Percentiles rank a stretch among this genome's conserved stretches.
phyloP scores from a whole-genome alignment of 2,797 vertebrate species.

The Triplophysa bombifrons region DNA sequence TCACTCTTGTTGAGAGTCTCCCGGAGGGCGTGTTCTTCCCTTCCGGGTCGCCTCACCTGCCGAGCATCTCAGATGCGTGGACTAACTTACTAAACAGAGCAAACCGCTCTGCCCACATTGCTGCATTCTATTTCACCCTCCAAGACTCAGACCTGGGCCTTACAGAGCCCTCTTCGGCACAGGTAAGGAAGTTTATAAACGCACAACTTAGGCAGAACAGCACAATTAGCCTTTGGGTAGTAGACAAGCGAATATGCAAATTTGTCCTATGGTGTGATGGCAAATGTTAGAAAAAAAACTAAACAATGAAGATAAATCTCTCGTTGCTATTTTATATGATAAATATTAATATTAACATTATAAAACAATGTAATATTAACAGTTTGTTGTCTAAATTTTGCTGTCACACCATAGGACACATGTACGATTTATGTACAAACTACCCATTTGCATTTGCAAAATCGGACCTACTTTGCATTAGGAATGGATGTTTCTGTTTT shows the following conservation, averaged over 20 bases:
- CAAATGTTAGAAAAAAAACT: too few relatives aligned
- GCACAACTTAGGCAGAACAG: not conserved
- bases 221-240: not conserved
- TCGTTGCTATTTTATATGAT: too few relatives aligned
- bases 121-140: slow-evolving; percentile 80
- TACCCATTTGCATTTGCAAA: not conserved
- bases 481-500: not conserved
- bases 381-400: too few relatives aligned
- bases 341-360: too few relatives aligned
- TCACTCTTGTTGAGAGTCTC: slow-evolving; percentile 78
- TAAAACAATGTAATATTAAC: too few relatives aligned
- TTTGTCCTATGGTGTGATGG: too few relatives aligned
- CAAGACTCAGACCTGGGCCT: slow-evolving; percentile 56
- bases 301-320: too few relatives aligned
- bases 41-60: slow-evolving; percentile 45
- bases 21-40: slow-evolving; percentile 68
- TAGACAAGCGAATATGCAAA: too few relatives aligned
- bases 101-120: slow-evolving; percentile 73
- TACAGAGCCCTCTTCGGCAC: slow-evolving; percentile 53
- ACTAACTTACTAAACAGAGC: slow-evolving; percentile 70
- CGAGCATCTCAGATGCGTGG: slow-evolving; percentile 75
- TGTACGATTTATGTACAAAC: too few relatives aligned
- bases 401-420: too few relatives aligned
- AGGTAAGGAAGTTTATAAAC: slow-evolving; percentile 14
- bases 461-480: not conserved